phyloP scores from a whole-genome alignment of 2,797 vertebrate species.

The Pagetopsis macropterus region DNA sequence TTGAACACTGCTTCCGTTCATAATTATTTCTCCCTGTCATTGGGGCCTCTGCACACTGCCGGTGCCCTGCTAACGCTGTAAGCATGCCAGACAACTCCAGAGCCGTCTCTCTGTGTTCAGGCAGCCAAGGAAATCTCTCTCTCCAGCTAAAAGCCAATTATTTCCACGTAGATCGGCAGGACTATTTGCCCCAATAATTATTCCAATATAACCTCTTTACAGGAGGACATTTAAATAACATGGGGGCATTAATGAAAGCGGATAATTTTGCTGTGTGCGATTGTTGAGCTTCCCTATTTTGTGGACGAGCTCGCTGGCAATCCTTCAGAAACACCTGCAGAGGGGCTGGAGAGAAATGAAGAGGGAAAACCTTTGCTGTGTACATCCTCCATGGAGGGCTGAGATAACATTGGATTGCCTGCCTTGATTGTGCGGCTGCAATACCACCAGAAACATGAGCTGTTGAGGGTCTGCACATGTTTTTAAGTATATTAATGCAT shows the following conservation, averaged over 20 bases:
- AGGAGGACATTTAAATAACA: slow-evolving; percentile 77
- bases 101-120: slow-evolving; percentile 66
- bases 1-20: slow-evolving; percentile 79
- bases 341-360: slow-evolving; percentile 37
- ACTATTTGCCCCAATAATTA: slow-evolving; percentile 81
- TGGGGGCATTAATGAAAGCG: slow-evolving; percentile 67
- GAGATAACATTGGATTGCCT: slow-evolving; percentile 35
- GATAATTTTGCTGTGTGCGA: slow-evolving; percentile 52
- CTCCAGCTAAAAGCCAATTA: slow-evolving; percentile 83
- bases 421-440: slow-evolving; percentile 16
- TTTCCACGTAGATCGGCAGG: slow-evolving; percentile 78
- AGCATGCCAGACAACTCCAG: slow-evolving; percentile 76
- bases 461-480: slow-evolving; percentile 1
- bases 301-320: slow-evolving; percentile 27
- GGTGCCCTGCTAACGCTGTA: slow-evolving; percentile 78
- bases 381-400: slow-evolving; percentile 14
- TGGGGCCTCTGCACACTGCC: slow-evolving; percentile 78
- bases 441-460: slow-evolving; percentile 11
- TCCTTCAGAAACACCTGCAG: slow-evolving; percentile 51
- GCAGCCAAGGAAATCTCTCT: slow-evolving; percentile 77
- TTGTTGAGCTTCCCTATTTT: slow-evolving; percentile 42
- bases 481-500: slow-evolving; percentile 7
- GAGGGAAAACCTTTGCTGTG: slow-evolving; percentile 31
- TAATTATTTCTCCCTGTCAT: slow-evolving; percentile 84
- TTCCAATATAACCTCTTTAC: slow-evolving; percentile 73